Percentiles rank a stretch among this genome's conserved stretches.
Conservation (phyloP, 2,888 invertebrate genomes). For the Sarcophaga rosellei region DNA sequence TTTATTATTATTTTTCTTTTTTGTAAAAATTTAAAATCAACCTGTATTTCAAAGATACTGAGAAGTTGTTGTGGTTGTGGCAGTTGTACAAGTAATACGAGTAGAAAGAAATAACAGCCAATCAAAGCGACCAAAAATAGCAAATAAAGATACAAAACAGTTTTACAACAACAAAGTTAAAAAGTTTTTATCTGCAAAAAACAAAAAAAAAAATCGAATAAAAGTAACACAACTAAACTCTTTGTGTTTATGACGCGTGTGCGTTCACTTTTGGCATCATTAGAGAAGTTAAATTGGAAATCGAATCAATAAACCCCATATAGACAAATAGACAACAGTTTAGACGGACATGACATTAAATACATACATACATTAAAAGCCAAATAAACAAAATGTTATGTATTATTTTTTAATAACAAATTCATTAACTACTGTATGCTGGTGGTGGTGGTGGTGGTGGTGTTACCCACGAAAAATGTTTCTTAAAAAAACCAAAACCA, state of each 20-base stretch:
- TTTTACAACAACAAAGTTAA: no score
- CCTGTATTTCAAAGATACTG: not conserved
- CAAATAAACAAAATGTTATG: slow-evolving; percentile 25
- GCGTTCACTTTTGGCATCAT: slow-evolving; percentile 61
- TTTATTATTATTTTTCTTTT: slow-evolving; percentile 12
- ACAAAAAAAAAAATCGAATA: not conserved
- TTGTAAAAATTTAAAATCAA: slow-evolving; percentile 19
- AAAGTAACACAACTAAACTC: slow-evolving; percentile 18
- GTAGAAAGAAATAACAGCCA: not conserved
- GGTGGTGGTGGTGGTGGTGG: not conserved
- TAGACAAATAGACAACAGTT: slow-evolving; percentile 1
- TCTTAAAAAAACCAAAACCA: no score
- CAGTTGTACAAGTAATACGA: not conserved
- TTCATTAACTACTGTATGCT: slow-evolving; percentile 39
- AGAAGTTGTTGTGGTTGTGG: not conserved
- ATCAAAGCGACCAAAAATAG: slow-evolving; percentile 22
- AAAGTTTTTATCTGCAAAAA: not conserved
- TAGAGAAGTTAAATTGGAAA: slow-evolving; percentile 22
- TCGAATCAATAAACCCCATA: not conserved
- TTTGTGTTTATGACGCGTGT: slow-evolving; percentile 41
- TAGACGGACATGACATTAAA: not conserved
- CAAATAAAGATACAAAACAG: slow-evolving; percentile 25
- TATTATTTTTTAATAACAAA: slow-evolving; percentile 30
- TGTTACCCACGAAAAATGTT: not conserved
- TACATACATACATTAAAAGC: not conserved